phyloP scores from a whole-genome alignment of 2,113 vertebrate species.

The Tautogolabrus adspersus region DNA sequence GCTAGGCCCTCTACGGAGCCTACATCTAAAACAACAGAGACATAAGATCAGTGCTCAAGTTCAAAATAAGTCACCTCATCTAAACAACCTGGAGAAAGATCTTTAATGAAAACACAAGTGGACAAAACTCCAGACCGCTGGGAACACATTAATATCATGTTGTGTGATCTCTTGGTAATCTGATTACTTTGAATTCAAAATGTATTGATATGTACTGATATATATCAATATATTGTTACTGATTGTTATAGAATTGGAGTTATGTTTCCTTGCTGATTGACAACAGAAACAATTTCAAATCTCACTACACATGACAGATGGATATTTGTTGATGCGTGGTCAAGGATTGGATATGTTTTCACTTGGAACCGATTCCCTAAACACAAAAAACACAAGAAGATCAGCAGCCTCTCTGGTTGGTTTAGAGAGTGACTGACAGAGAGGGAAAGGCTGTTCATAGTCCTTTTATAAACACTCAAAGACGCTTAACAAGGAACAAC shows the following conservation, averaged over 20 bases:
- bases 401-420: slow-evolving; percentile 15
- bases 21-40: slow-evolving; percentile 85
- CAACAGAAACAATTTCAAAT: slow-evolving; percentile 53
- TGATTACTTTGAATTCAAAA: neutral
- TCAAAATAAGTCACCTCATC: neutral
- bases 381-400: slow-evolving; percentile 33
- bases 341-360: slow-evolving; percentile 47
- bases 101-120: neutral
- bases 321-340: slow-evolving; percentile 59
- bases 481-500: no score
- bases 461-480: neutral
- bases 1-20: slow-evolving; percentile 97
- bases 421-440: slow-evolving; percentile 36
- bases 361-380: slow-evolving; percentile 58
- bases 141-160: neutral
- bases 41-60: neutral
- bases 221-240: no score
- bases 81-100: neutral
- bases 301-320: slow-evolving; percentile 51
- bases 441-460: slow-evolving; percentile 6
- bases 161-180: neutral
- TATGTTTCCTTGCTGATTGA: slow-evolving; percentile 56
- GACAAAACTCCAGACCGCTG: neutral
- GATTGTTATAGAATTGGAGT: neutral
- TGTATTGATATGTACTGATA: no score